Percentiles rank a stretch among this genome's conserved stretches.
Evolutionary conservation across 2,113 vertebrate genomes (phyloP).

Genomic region (Emydocephalus ijimae): DNA sequence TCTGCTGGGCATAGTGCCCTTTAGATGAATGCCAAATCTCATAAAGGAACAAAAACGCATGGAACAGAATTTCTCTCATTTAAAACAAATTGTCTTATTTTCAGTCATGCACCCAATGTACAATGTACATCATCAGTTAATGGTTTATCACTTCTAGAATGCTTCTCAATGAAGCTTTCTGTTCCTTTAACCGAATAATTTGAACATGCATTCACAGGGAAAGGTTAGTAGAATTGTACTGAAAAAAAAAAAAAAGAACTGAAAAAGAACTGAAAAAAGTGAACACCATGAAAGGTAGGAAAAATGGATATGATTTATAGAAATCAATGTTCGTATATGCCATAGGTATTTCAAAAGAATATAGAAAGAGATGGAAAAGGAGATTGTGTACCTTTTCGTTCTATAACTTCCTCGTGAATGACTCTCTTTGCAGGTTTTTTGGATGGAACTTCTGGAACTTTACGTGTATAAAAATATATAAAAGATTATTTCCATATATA

Average conservation of each 20-base stretch:
- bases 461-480: conserved; percentile 66
- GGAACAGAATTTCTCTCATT: neutral
- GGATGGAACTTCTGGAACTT: conserved; percentile 70
- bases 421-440: conserved; percentile 70
- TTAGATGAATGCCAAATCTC: conserved; percentile 17
- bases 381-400: conserved; percentile 71
- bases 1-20: neutral
- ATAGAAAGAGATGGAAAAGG: conserved; percentile 29
- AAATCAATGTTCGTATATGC: conserved; percentile 4
- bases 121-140: neutral
- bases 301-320: conserved; percentile 1
- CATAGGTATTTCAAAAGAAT: neutral
- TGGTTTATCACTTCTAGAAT: neutral
- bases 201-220: neutral
- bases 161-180: neutral
- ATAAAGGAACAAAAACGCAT: conserved; percentile 29
- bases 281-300: neutral
- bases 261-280: conserved; percentile 2
- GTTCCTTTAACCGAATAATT: neutral
- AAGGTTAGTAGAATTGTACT: neutral
- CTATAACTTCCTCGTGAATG: conserved; percentile 74
- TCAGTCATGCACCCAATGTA: neutral
- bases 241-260: conserved; percentile 13
- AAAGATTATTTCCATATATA: conserved; percentile 58
- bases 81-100: neutral